These are phyloP conservation scores for Argyrosomus regius DNA, from an alignment of 2,797 vertebrate genomes.

Conservation along the genomic window DNA sequence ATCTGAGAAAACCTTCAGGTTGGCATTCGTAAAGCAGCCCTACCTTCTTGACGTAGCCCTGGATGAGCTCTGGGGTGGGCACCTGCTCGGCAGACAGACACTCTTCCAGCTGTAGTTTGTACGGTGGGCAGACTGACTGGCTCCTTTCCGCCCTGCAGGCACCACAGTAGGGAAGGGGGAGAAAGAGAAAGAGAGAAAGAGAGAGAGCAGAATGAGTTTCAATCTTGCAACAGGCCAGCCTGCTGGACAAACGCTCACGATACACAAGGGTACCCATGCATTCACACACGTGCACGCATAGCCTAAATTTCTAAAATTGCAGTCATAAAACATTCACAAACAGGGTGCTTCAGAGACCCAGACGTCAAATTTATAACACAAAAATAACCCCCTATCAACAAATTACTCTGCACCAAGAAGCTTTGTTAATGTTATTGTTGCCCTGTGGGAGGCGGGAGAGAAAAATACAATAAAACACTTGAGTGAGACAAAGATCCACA, in stretches of 20 bases:
- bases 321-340: constrained; percentile 35
- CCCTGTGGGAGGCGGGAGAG: constrained; percentile 49
- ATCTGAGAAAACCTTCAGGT: constrained; percentile 27
- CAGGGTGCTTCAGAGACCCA: constrained; percentile 9
- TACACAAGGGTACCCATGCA: constrained; percentile 9
- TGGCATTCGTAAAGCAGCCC: constrained; percentile 64
- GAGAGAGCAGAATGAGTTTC: constrained; percentile 57
- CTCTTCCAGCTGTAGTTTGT: constrained; percentile 91
- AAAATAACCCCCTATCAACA: constrained; percentile 54
- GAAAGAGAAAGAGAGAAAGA: not conserved
- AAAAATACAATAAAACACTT: constrained; percentile 60
- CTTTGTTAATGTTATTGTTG: constrained; percentile 60
- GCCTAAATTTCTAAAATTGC: constrained; percentile 35
- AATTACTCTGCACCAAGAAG: constrained; percentile 52
- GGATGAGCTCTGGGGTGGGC: constrained; percentile 91
- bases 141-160: constrained; percentile 87
- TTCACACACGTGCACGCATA: constrained; percentile 28
- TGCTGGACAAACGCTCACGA: constrained; percentile 34
- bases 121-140: constrained; percentile 84
- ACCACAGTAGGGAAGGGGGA: constrained; percentile 44
- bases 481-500: constrained; percentile 63
- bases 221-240: constrained; percentile 32
- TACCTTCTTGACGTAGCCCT: constrained; percentile 96
- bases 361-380: constrained; percentile 35
- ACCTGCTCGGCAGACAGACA: constrained; percentile 90